Base-by-base conservation (phyloP, 2,888 invertebrate species). In the Argyresthia albistria region DNA sequence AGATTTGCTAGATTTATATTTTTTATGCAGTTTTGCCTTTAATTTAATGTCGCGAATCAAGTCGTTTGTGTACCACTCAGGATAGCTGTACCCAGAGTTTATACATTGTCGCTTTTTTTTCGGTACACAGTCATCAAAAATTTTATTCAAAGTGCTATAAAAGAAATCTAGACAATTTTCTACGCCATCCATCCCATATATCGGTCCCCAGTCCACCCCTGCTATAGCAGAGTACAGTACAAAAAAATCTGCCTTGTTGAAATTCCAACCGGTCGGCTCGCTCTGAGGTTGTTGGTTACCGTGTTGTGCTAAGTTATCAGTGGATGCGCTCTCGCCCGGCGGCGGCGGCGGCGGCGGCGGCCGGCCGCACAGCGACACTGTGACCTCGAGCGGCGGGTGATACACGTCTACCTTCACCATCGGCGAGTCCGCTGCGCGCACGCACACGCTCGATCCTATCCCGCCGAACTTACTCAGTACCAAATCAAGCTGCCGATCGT, bases 241-340 rank as follows among this genome's bases (percentile, higher is more conserved):
- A n/a, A 11, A 7, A n/a, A 35, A 51, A 51, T 42, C 35, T 11
- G 51, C 51, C n/a, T 51, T 43, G n/a, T 43, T 25, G 11, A 51
- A 35, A 43, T 51, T 51, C 43, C 43, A 51, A 43, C 9, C 14
- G 14, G n/a, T 43, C n/a, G 12, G 14, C 9, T 4, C 11, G 43
- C 8, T 12, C n/a, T 4, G n/a, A n/a, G n/a, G n/a, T n/a, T n/a
- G n/a, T n/a, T n/a, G n/a, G n/a, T n/a, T n/a, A n/a, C n/a, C n/a
- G n/a, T n/a, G n/a, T n/a, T n/a, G n/a, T n/a, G n/a, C n/a, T n/a
- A n/a, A n/a, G n/a, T n/a, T n/a, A n/a, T n/a, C n/a, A n/a, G n/a
- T n/a, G n/a, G n/a, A 43, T 43, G 7, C 14, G 43, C 9, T 9
- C 12, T n/a, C 14, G 8, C n/a, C n/a, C 1, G n/a, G 12, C 12